These are phyloP conservation scores for Cabera pusaria DNA, from an alignment of 2,888 invertebrate species.

Conservation along the genomic window DNA sequence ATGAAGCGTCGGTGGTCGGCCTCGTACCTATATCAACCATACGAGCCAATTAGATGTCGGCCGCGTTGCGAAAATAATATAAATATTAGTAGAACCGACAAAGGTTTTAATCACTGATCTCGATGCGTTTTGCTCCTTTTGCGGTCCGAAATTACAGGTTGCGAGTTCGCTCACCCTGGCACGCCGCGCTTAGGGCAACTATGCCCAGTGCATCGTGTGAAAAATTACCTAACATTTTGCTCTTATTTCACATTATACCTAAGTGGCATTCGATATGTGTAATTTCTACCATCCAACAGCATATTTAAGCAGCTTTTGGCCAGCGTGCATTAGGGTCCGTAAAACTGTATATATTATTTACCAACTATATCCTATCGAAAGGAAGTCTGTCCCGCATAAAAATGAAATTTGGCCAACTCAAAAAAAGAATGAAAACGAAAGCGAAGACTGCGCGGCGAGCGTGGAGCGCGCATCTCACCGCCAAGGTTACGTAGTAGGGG, in stretches of 20 bases:
- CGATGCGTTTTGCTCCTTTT: slow-evolving; percentile 78
- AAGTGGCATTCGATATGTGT: slow-evolving; percentile 75
- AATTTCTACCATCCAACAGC: slow-evolving; percentile 68
- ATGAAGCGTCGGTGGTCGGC: slow-evolving; percentile 74
- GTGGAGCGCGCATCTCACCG: slow-evolving; percentile 38
- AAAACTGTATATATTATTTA: no score
- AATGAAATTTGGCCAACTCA: slow-evolving; percentile 44
- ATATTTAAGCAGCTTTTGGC: slow-evolving; percentile 41
- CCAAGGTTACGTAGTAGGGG: slow-evolving; percentile 75
- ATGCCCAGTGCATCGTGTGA: slow-evolving; percentile 79
- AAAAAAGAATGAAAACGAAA: slow-evolving; percentile 70
- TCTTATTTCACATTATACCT: slow-evolving; percentile 68
- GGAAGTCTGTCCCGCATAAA: slow-evolving; percentile 30
- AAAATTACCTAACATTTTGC: slow-evolving; percentile 75
- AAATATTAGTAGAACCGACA: slow-evolving; percentile 84
- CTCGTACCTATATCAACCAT: slow-evolving; percentile 66
- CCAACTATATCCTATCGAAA: slow-evolving; percentile 28
- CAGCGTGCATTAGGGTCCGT: slow-evolving; percentile 38
- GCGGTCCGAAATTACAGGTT: slow-evolving; percentile 83
- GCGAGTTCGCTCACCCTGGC: slow-evolving; percentile 78
- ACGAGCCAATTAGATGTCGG: slow-evolving; percentile 81
- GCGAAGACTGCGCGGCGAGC: slow-evolving; percentile 37
- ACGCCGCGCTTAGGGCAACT: slow-evolving; percentile 79
- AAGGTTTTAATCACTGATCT: slow-evolving; percentile 83
- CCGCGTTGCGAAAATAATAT: slow-evolving; percentile 79